phyloP scores from a whole-genome alignment of 2,797 vertebrate genomes.

The Sebastes umbrosus region DNA sequence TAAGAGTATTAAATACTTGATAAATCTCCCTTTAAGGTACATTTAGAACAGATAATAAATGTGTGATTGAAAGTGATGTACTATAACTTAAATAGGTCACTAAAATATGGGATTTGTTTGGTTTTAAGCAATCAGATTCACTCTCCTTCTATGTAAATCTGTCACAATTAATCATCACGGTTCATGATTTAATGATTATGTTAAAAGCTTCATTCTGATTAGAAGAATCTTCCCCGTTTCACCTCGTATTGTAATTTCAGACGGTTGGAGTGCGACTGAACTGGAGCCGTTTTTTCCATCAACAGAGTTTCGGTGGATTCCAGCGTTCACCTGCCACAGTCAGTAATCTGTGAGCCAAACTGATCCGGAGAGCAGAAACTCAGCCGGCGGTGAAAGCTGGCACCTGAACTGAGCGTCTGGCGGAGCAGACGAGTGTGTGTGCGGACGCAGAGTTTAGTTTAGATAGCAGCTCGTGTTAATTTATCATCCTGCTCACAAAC shows the following conservation, averaged over 20 bases:
- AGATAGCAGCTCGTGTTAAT: constrained; percentile 47
- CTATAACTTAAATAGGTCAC: background rate
- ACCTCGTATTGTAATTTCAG: background rate
- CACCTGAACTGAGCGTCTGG: constrained; percentile 49
- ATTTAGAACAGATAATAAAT: too few species aligned
- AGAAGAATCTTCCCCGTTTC: background rate
- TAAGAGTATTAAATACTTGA: too few species aligned
- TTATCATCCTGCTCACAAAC: constrained; percentile 41
- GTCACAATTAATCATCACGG: background rate
- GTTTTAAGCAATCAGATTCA: background rate
- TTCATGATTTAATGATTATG: background rate
- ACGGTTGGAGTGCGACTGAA: background rate
- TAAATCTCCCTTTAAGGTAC: too few species aligned
- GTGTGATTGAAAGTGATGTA: too few species aligned
- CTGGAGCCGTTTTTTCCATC: constrained; percentile 38
- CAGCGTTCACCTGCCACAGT: constrained; percentile 40
- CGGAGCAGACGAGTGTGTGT: constrained; percentile 21
- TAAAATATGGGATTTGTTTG: background rate
- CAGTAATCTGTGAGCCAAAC: constrained; percentile 23
- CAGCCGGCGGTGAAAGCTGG: constrained; percentile 27
- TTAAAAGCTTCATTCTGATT: background rate
- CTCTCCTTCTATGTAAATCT: background rate
- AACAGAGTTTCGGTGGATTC: constrained; percentile 28
- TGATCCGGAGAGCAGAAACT: constrained; percentile 32
- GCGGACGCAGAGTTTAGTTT: constrained; percentile 34